Evolutionary conservation across 2,888 invertebrate genomes (phyloP), one percentile per base, ranked within the genome.

Genomic region (Hybos culiciformis): DNA sequence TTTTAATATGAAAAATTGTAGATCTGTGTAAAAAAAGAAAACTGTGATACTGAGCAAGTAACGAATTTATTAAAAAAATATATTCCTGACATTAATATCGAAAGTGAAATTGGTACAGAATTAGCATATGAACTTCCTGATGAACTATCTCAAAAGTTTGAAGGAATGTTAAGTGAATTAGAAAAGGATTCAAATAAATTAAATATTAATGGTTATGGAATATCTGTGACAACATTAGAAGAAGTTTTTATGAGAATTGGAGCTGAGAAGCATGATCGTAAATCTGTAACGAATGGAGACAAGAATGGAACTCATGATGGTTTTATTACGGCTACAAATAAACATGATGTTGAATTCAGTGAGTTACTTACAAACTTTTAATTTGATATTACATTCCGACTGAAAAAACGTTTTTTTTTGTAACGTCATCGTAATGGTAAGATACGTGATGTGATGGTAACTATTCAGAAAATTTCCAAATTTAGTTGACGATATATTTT

Each of bases 221-320:
- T 88, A 17, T 77, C 84, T 5, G 77, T 88, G 12, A 87, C 90
- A 3, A 85, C 88, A 0, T 70, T 92, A 66, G 91, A 91, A 67
- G 91, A 91, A 66, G 90, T 91, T 0, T 87, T 88, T 57, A 77
- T 87, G 74, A 79, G 78, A 36, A 70, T 75, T 14, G 75, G 75
- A 12, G 68, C 73, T 2, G 75, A 76, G 43, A 54, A 53, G 19
- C 41, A 46, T 3, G 24, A 17, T 17, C 12, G 17, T 7, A 7
- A 29, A n/a, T 23, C 9, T n/a, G n/a, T n/a, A n/a, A n/a, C n/a
- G n/a, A n/a, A n/a, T n/a, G n/a, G n/a, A n/a, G n/a, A n/a, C n/a
- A n/a, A n/a, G n/a, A n/a, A n/a, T n/a, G n/a, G n/a, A n/a, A n/a
- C n/a, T n/a, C n/a, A n/a, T n/a, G n/a, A n/a, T n/a, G n/a, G n/a